Conservation (phyloP, 2,113 vertebrate genomes). For the Saccopteryx bilineata region DNA sequence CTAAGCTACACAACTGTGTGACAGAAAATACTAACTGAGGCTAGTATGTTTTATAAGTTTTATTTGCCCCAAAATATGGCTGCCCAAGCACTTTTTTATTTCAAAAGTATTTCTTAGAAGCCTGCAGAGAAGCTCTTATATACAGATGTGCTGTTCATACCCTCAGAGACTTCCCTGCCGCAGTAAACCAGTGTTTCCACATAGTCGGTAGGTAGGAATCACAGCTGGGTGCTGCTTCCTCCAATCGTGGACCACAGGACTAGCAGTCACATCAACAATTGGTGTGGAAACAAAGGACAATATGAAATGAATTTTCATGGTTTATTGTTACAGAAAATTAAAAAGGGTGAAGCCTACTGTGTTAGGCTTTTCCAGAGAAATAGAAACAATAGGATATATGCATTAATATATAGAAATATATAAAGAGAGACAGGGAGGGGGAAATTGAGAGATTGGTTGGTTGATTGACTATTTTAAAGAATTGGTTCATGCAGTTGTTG, state of each 20-base stretch:
- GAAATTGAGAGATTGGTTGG: neutral
- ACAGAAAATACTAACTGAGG: neutral
- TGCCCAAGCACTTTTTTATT: neutral
- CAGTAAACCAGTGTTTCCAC: neutral
- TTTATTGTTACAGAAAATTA: slow-evolving; percentile 34
- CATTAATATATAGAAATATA: neutral
- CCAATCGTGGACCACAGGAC: neutral
- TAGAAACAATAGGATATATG: neutral
- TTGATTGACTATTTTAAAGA: neutral
- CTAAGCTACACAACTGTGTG: neutral
- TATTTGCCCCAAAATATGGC: neutral
- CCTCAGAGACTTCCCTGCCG: neutral
- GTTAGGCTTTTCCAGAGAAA: slow-evolving; percentile 39
- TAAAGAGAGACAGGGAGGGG: too few relatives aligned
- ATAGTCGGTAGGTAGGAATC: neutral
- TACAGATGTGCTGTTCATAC: neutral
- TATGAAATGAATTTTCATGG: neutral
- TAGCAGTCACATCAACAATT: neutral
- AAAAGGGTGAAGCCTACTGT: neutral
- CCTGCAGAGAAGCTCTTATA: neutral
- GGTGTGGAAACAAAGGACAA: neutral
- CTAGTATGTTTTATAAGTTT: neutral
- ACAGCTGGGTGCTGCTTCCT: neutral
- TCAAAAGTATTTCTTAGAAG: neutral
- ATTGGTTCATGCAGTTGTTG: neutral